A percentile compares a stretch with the other conserved stretches of the same genome.
Evolutionary conservation across 1,140 invertebrate species (phyloP).

Genomic region (Zaprionus kolodkinae): DNA sequence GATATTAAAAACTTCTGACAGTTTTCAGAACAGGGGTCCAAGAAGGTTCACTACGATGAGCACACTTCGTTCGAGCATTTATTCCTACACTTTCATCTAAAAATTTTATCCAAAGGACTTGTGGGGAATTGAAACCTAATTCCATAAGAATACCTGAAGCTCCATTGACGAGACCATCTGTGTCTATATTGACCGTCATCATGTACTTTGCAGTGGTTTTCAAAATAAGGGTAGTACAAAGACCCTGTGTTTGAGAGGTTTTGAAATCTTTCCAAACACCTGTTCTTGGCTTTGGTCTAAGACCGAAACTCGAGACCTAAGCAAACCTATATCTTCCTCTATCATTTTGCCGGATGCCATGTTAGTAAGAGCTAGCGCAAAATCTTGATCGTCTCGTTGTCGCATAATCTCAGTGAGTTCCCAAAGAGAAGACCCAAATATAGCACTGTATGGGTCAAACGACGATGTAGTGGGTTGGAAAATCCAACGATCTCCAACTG

Average conservation of each 20-base stretch:
- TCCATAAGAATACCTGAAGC: neutral
- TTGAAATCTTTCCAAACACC: neutral
- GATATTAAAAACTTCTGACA: too few relatives aligned
- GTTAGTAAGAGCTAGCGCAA: too few relatives aligned
- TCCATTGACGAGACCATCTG: conserved; percentile 5
- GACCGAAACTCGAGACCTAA: too few relatives aligned
- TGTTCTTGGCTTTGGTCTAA: too few relatives aligned
- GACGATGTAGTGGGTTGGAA: too few relatives aligned
- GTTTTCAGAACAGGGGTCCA: neutral
- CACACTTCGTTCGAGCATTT: conserved; percentile 7
- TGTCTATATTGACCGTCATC: neutral
- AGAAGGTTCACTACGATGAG: conserved; percentile 3
- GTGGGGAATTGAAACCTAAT: neutral
- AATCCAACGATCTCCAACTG: too few relatives aligned
- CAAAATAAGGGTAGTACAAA: neutral
- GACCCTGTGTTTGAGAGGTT: neutral
- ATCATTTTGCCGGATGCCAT: too few relatives aligned
- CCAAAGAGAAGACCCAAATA: too few relatives aligned
- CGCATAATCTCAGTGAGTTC: too few relatives aligned
- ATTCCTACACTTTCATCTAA: conserved; percentile 12
- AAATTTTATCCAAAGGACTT: conserved; percentile 6
- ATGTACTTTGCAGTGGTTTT: conserved; percentile 3
- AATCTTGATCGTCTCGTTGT: too few relatives aligned
- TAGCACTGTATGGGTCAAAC: too few relatives aligned
- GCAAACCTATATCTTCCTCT: too few relatives aligned